These are phyloP conservation scores for Drosophila phalerata DNA, from an alignment of 2,888 invertebrate genomes.

Conservation along the genomic window DNA sequence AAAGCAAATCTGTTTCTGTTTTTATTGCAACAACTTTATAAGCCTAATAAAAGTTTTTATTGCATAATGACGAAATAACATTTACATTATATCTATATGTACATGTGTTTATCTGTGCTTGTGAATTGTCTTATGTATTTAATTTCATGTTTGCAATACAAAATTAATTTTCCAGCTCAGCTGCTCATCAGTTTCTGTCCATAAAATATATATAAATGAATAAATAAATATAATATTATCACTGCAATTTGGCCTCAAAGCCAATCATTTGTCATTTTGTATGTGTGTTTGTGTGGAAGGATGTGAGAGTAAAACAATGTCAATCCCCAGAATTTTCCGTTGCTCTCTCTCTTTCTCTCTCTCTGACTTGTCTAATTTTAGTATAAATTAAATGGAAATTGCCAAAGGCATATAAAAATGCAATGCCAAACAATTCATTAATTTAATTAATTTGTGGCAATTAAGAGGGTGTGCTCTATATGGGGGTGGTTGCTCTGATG, in stretches of 20 bases:
- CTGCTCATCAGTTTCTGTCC: constrained; percentile 10
- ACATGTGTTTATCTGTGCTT: not conserved
- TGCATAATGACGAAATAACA: constrained; percentile 6
- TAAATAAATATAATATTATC: constrained; percentile 58
- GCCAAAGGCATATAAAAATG: constrained; percentile 53
- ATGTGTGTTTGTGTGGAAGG: not conserved
- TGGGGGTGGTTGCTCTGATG: constrained; percentile 13
- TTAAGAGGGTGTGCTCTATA: constrained; percentile 66
- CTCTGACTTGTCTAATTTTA: constrained; percentile 36
- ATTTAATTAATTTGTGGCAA: constrained; percentile 83
- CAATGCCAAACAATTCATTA: constrained; percentile 82
- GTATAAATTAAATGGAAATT: constrained; percentile 58
- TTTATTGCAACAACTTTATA: constrained; percentile 61
- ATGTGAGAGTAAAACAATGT: not conserved
- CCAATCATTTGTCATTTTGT: constrained; percentile 57
- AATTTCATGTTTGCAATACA: constrained; percentile 31
- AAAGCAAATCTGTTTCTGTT: constrained; percentile 9
- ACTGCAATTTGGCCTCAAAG: constrained; percentile 34
- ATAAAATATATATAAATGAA: constrained; percentile 28
- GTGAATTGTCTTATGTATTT: constrained; percentile 10
- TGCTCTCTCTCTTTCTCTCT: not conserved
- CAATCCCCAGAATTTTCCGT: not conserved
- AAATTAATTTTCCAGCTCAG: constrained; percentile 70
- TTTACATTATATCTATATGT: not conserved
- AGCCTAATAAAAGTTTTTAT: constrained; percentile 60